Evolutionary conservation across 2,888 invertebrate genomes (phyloP).

Genomic region (Synergus laeviventris): DNA sequence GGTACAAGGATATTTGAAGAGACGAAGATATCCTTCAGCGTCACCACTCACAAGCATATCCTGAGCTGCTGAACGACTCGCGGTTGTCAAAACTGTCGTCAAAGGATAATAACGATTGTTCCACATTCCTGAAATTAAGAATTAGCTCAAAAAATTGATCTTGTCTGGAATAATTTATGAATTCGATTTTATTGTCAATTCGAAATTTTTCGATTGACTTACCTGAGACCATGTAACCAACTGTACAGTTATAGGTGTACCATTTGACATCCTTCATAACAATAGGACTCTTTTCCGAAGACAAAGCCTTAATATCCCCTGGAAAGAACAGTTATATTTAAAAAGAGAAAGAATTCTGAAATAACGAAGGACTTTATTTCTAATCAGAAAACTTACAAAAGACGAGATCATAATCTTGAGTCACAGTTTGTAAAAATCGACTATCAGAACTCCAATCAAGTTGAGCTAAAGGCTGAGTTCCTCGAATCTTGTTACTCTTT

Average conservation of each 20-base stretch:
- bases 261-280: constrained; percentile 95
- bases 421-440: constrained; percentile 90
- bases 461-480: constrained; percentile 89
- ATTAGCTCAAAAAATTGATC: neutral
- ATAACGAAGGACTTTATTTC: neutral
- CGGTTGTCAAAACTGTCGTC: constrained; percentile 88
- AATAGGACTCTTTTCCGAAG: constrained; percentile 91
- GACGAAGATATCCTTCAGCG: constrained; percentile 90
- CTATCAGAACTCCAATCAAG: constrained; percentile 95
- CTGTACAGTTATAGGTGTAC: constrained; percentile 91
- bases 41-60: constrained; percentile 91
- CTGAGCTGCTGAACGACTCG: constrained; percentile 88
- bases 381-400: constrained; percentile 84
- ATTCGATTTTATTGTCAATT: neutral
- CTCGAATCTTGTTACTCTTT: constrained; percentile 91
- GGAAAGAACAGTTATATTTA: constrained; percentile 60
- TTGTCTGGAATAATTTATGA: neutral
- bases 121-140: constrained; percentile 83
- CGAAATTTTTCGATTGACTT: constrained; percentile 56
- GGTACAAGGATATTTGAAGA: constrained; percentile 93
- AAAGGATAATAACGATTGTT: constrained; percentile 92
- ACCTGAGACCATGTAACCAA: constrained; percentile 92
- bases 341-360: neutral
- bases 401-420: constrained; percentile 91
- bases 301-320: constrained; percentile 94